phyloP scores from a whole-genome alignment of 1,140 invertebrate species.

The Aphelenchoides avenae region DNA sequence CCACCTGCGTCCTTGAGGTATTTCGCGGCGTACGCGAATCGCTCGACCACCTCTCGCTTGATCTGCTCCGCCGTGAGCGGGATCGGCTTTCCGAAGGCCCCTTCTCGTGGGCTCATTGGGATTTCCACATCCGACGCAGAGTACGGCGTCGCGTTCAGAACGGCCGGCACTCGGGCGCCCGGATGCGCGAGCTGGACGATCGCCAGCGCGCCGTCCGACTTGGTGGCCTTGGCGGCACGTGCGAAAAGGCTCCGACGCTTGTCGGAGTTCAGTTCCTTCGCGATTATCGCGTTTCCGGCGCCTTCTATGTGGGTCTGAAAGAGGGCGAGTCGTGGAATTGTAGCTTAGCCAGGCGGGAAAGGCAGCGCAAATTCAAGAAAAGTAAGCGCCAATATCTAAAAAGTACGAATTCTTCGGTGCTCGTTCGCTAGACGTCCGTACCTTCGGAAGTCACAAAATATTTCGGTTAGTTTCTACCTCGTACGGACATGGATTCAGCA shows the following conservation, averaged over 20 bases:
- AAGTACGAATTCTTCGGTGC: too few species aligned
- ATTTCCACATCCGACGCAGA: constrained; percentile 29
- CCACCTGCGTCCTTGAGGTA: constrained; percentile 20
- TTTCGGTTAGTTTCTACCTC: too few species aligned
- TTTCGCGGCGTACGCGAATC: constrained; percentile 25
- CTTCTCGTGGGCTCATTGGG: too few species aligned
- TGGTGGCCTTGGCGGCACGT: constrained; percentile 19
- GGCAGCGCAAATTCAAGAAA: too few species aligned
- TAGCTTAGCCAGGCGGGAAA: too few species aligned
- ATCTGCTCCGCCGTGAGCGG: constrained; percentile 19
- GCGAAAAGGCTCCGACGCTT: too few species aligned
- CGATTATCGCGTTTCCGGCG: constrained; percentile 20
- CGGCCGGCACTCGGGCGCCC: constrained; percentile 29
- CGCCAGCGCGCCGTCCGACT: constrained; percentile 27
- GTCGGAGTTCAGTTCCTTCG: too few species aligned
- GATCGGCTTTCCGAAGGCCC: constrained; percentile 12
- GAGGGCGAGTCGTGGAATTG: too few species aligned
- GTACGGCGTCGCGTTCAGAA: constrained; percentile 30
- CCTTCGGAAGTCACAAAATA: too few species aligned
- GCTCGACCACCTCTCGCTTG: constrained; percentile 24
- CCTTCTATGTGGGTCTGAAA: constrained; percentile 25
- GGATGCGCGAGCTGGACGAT: constrained; percentile 25
- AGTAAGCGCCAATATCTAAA: too few species aligned
- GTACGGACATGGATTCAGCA: too few species aligned
- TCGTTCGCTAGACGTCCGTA: too few species aligned